Evolutionary conservation across 2,113 vertebrate species (phyloP).

Genomic region (Numida meleagris): DNA sequence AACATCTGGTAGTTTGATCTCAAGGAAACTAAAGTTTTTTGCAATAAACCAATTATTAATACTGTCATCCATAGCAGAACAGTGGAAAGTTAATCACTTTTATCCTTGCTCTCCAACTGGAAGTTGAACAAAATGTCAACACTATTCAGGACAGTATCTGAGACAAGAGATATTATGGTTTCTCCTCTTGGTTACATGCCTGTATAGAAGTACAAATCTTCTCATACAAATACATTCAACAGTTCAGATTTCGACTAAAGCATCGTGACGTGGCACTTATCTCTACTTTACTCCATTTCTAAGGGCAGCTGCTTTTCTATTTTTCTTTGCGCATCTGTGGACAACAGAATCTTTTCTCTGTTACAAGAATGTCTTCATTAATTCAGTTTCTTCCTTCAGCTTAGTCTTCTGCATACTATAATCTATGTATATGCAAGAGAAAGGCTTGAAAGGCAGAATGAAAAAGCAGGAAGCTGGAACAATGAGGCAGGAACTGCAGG

Average conservation of each 20-base stretch:
- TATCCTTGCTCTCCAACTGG: not conserved
- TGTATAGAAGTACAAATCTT: not conserved
- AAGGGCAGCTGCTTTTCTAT: conserved; percentile 70
- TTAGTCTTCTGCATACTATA: conserved; percentile 45
- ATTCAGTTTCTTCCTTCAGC: conserved; percentile 59
- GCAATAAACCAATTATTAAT: not conserved
- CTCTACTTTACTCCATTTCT: conserved; percentile 53
- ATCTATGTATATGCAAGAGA: conserved; percentile 54
- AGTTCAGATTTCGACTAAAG: conserved; percentile 40
- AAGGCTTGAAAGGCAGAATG: conserved; percentile 55
- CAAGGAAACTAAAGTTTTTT: not conserved
- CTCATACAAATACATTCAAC: not conserved
- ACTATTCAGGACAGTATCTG: not conserved
- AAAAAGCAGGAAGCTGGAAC: conserved; percentile 62
- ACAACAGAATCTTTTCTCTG: conserved; percentile 67
- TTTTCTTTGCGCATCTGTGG: conserved; percentile 66
- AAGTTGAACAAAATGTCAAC: not conserved
- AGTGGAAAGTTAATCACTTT: not conserved
- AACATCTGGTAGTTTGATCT: not conserved
- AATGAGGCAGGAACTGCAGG: conserved; percentile 34
- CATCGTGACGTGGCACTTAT: conserved; percentile 27
- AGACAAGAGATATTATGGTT: not conserved
- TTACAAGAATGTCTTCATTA: conserved; percentile 67
- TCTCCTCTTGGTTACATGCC: conserved; percentile 5
- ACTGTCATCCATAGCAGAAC: not conserved